A percentile compares a stretch with the other conserved stretches of the same genome.
Conservation (phyloP, 2,888 invertebrate genomes). For the Drosophila niveifrons region DNA sequence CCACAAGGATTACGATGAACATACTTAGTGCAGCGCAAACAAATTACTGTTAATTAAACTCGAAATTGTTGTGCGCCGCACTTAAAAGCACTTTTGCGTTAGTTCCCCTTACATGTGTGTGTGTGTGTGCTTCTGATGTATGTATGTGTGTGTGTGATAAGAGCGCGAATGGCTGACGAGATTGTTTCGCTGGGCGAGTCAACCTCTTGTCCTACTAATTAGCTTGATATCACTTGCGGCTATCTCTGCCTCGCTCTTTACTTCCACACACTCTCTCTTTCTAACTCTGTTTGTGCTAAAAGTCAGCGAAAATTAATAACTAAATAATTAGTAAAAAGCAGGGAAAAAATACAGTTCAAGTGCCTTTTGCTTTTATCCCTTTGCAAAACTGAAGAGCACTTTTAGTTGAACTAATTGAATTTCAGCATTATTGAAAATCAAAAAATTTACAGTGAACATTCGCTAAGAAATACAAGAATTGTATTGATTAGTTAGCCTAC, state of each 20-base stretch:
- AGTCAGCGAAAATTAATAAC: slow-evolving; percentile 48
- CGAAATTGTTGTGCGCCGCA: slow-evolving; percentile 72
- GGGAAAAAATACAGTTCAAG: not conserved
- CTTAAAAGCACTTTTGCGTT: slow-evolving; percentile 66
- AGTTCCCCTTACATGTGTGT: not conserved
- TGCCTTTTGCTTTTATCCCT: slow-evolving; percentile 5
- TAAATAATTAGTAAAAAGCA: slow-evolving; percentile 15
- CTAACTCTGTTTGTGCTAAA: not conserved
- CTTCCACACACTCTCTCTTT: not conserved
- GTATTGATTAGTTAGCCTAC: too few relatives aligned
- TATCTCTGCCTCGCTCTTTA: not conserved
- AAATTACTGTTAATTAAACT: slow-evolving; percentile 76
- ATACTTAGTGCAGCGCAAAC: slow-evolving; percentile 71
- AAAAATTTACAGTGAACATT: too few relatives aligned
- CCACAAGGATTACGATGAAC: slow-evolving; percentile 59
- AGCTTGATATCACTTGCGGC: slow-evolving; percentile 34
- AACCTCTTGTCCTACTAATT: slow-evolving; percentile 51
- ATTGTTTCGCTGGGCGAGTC: slow-evolving; percentile 29
- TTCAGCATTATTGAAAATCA: not conserved
- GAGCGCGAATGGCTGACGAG: slow-evolving; percentile 43
- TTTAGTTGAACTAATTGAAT: not conserved
- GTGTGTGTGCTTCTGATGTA: slow-evolving; percentile 6
- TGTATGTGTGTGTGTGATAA: slow-evolving; percentile 36
- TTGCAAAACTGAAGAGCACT: not conserved
- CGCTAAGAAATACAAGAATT: too few relatives aligned